Evolutionary conservation across 1,140 invertebrate species (phyloP), one percentile per base, ranked within the genome.

Genomic region (Piezodorus guildinii): DNA sequence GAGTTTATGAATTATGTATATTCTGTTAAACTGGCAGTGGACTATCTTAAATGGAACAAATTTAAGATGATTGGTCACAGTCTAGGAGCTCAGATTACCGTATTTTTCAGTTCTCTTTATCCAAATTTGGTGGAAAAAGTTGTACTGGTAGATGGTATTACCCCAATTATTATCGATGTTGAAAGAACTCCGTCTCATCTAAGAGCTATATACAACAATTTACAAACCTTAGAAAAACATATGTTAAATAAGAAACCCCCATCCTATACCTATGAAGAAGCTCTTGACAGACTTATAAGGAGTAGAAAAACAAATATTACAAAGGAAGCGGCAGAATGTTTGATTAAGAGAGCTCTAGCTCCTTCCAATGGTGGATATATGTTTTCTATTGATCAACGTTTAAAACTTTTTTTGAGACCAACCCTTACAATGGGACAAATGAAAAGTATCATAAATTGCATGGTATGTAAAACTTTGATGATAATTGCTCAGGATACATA

Each of bases 31-130:
- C 62, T 73, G 62, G 73, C 85, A 2, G 70, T 83, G 10, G 73
- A 82, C 39, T 71, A 80, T 67, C 76, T 87, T 58, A 70, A 77
- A 25, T 85, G 83, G 81, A 66, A 77, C 10, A 74, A 73, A 43
- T 79, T 80, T 67, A 72, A 75, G 27, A 74, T 76, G 52, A 69
- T 86, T 16, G 78, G 77, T 17, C 84, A 86, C 68, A 85, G 83
- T 66, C 74, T 83, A 63, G 83, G 80, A 65, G 74, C 73, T 70
- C 71, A 79, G 59, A 65, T 81, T 43, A 75, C 74, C 65, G 64
- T 74, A 58, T 69, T 76, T 15, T 79, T 74, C 63, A 67, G 73
- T 23, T 66, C 75, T 45, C 10, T 82, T 0, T 80, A 78, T 69
- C 81, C 82, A 0, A 69, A 77, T 17, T 70, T 66, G 60, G 72